Base-by-base conservation (phyloP, 2,888 invertebrate species). In the Notodonta dromedarius region DNA sequence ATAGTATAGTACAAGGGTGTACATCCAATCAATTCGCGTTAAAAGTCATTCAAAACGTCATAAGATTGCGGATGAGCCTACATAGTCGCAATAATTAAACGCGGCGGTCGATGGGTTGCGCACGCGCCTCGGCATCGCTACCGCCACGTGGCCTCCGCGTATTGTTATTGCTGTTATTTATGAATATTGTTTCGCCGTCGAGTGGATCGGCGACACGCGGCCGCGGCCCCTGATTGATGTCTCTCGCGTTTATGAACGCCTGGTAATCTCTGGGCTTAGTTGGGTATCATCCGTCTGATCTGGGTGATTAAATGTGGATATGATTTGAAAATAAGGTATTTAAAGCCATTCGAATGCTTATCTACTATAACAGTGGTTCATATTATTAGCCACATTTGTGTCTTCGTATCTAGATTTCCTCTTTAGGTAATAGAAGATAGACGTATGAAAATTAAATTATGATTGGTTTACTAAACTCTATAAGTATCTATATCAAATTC, bases 131-230 rank as follows among this genome's bases (percentile, higher is more conserved):
- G 12, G 55, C 52, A 14, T 63, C 76, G 77, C 80, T 70, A 62
- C 63, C 56, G 83, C 63, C 88, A 82, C 87, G 88, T 86, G 89
- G 63, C 84, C 69, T 73, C 74, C 77, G 67, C 67, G 71, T 78
- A 86, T 88, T 90, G 87, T 90, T 84, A 82, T 82, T 79, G 69
- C 69, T 78, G 84, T 90, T 91, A 92, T 92, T 93, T 93, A 93
- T 93, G 93, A 89, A 91, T 90, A 92, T 91, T 86, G 90, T 89
- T 86, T 82, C 79, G 74, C 74, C 68, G 79, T 73, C 74, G 73
- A 75, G 74, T 79, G 81, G 80, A 87, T 86, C 84, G 83, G 58
- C 65, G 85, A 65, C 89, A 87, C 89, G 89, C 79, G 88, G 62
- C 70, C 73, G 60, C 77, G 69, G 69, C 78, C 80, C 75, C 73